Percentiles rank a stretch among this genome's conserved stretches.
Evolutionary conservation across 2,113 vertebrate species (phyloP).

Genomic region (Halcyon malimbica): DNA sequence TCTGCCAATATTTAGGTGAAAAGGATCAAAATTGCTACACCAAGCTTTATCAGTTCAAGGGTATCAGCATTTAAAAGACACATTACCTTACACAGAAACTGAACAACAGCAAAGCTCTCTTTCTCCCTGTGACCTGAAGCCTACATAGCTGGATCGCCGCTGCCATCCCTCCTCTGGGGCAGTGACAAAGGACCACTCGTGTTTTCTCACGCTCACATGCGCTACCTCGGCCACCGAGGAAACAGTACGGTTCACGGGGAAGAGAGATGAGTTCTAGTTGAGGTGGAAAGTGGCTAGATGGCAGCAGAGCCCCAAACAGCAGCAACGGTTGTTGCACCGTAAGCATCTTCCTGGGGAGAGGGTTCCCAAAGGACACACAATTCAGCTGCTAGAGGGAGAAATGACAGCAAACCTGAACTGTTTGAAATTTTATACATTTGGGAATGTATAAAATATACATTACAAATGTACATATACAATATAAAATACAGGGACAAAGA

Average conservation of each 20-base stretch:
- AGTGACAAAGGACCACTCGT: background rate
- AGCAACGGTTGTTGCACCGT: background rate
- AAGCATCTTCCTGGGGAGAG: background rate
- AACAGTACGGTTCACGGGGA: accelerated
- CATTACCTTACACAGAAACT: background rate
- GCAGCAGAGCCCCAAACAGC: conserved; percentile 48
- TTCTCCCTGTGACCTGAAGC: background rate
- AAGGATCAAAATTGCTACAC: background rate
- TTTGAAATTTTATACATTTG: background rate
- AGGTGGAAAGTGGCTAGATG: conserved; percentile 27
- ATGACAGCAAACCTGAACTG: background rate
- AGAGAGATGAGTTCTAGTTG: background rate
- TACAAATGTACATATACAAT: too few species aligned
- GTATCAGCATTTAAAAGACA: background rate
- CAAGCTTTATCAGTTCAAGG: background rate
- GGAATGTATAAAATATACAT: background rate
- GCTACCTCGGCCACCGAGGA: accelerated
- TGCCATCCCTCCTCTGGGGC: background rate
- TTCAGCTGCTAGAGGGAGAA: background rate
- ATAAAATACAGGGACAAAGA: background rate
- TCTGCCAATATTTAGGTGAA: background rate
- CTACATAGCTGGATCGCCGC: accelerated
- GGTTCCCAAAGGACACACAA: background rate
- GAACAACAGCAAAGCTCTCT: background rate
- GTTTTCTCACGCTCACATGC: background rate